These are phyloP conservation scores for Alaudala cheleensis DNA, from an alignment of 2,113 vertebrate species.

Conservation along the genomic window DNA sequence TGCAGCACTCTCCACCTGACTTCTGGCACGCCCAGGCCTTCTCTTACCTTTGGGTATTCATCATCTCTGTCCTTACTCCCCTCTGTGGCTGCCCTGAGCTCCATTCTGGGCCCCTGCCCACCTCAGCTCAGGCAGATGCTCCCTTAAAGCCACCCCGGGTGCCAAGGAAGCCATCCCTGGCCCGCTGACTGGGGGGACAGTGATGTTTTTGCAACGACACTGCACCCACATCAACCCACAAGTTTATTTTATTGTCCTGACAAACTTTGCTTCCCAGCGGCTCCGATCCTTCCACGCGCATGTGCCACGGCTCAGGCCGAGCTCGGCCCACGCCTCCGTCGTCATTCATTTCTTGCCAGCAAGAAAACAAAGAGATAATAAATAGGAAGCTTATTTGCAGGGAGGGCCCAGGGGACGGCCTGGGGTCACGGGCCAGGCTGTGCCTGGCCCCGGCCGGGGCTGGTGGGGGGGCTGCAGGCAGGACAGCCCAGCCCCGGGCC, in stretches of 20 bases:
- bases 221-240: not conserved
- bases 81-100: not conserved
- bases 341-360: constrained; percentile 68
- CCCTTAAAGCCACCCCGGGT: not conserved
- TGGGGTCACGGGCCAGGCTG: not conserved
- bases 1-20: too few relatives aligned
- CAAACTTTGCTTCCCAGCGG: not conserved
- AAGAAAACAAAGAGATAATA: constrained; percentile 72
- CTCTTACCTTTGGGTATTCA: not conserved
- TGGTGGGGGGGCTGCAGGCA: not conserved
- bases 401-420: not conserved
- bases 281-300: not conserved
- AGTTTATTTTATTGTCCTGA: constrained; percentile 49
- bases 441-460: not conserved
- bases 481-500: not conserved
- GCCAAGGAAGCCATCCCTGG: not conserved
- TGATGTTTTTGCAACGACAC: accelerated
- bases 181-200: not conserved
- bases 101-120: not conserved
- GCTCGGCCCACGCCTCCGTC: not conserved
- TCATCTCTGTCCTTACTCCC: not conserved
- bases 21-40: not conserved
- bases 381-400: constrained; percentile 32
- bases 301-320: not conserved
- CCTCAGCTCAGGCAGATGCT: not conserved